Evolutionary conservation across 2,888 invertebrate species (phyloP).

Genomic region (Hylaea fasciaria): DNA sequence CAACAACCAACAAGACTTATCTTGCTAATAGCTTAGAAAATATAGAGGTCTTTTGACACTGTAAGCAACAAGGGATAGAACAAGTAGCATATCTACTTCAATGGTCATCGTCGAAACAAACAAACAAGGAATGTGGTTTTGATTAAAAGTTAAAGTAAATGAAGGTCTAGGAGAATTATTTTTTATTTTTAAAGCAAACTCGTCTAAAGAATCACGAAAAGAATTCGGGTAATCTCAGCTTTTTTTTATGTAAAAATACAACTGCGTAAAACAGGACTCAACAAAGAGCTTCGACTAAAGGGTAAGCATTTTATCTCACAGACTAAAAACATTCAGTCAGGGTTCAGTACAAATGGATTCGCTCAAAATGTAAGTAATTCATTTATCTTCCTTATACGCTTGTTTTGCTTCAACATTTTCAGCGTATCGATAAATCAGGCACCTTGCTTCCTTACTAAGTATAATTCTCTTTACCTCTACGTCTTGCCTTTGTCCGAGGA

Average conservation of each 20-base stretch:
- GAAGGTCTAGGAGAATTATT: slow-evolving; percentile 11
- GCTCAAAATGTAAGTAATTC: slow-evolving; percentile 71
- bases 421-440: slow-evolving; percentile 78
- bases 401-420: slow-evolving; percentile 72
- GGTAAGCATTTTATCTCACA: slow-evolving; percentile 43
- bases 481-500: slow-evolving; percentile 58
- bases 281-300: slow-evolving; percentile 35
- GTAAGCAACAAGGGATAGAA: too few relatives aligned
- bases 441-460: slow-evolving; percentile 70
- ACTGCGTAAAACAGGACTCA: slow-evolving; percentile 23
- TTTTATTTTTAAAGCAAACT: slow-evolving; percentile 13
- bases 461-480: slow-evolving; percentile 65
- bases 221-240: slow-evolving; percentile 19
- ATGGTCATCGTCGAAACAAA: neutral
- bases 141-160: slow-evolving; percentile 9
- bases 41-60: too few relatives aligned
- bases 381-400: slow-evolving; percentile 78
- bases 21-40: too few relatives aligned
- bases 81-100: too few relatives aligned
- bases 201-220: slow-evolving; percentile 26
- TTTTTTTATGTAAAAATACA: slow-evolving; percentile 27
- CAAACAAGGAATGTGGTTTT: slow-evolving; percentile 13
- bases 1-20: too few relatives aligned
- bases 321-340: slow-evolving; percentile 51
- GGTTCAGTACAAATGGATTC: slow-evolving; percentile 57